Base-by-base conservation (phyloP, 2,113 vertebrate genomes). In the Oceanodroma tethys region DNA sequence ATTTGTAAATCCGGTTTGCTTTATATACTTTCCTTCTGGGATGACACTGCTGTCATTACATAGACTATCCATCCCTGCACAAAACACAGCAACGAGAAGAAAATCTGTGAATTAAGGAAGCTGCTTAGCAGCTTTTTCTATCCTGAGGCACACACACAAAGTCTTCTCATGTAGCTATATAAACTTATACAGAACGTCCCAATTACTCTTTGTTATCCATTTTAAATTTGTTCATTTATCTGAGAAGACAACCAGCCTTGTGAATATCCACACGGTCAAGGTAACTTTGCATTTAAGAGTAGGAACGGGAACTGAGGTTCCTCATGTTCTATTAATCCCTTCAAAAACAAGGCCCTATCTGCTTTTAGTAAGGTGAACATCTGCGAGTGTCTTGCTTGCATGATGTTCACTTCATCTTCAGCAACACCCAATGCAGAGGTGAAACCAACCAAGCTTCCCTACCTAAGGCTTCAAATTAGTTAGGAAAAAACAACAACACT, bases 401-500 rank as follows among this genome's bases (percentile, higher is more conserved):
- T 9, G 8, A 60, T 36, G 7, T 25, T 93, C 42, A 11, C 47
- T 72, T 63, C 16, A 48, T 36, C 38, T 76, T 70, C 29, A 85
- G 53, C 53, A 95, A 52, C 4, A n/a, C 17, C 9, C 14, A 79
- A 29, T 2, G 30, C 21, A 47, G 53, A 79, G 13, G n/a, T 42
- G 52, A 75, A 89, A 71, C 20, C 45, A 78, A 55, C 34, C 29
- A 13, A 73, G 10, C 29, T 65, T 84, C 67, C 53, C 73, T 90
- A 20, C 6, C 20, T 5, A 38, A 67, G 19, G 36, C 10, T 59
- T 47, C 71, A 43, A 13, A 34, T 30, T 3, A 53, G 7, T 22
- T 13, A 50, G 50, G 50, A 32, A 48, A 48, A 76, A 9, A 2
- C 53, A 38, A 1, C 26, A 83, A 2, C 20, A 97, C 98, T 99